Percentiles rank a stretch among this genome's conserved stretches.
phyloP scores from a whole-genome alignment of 2,888 invertebrate genomes.

The Agrilus cyanescens region DNA sequence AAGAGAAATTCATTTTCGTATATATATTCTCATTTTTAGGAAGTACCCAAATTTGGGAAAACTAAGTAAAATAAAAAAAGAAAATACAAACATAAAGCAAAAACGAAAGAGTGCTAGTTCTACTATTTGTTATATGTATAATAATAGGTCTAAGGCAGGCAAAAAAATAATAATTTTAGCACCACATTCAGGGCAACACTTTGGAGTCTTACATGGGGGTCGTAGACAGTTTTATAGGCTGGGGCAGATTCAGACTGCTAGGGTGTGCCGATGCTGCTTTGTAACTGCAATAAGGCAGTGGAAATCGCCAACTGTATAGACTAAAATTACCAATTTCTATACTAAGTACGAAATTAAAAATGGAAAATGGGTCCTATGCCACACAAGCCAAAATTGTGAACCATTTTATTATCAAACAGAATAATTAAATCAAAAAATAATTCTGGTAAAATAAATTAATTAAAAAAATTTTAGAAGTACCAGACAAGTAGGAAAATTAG shows the following conservation, averaged over 20 bases:
- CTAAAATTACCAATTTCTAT: conserved; percentile 42
- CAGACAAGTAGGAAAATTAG: too few species aligned
- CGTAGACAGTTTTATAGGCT: conserved; percentile 64
- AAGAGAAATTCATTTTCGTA: too few species aligned
- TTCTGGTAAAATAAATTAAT: too few species aligned
- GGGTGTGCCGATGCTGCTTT: conserved; percentile 63
- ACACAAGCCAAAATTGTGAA: conserved; percentile 7
- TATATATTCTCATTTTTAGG: too few species aligned
- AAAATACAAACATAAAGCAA: too few species aligned
- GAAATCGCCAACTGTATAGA: conserved; percentile 94
- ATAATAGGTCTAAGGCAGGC: neutral
- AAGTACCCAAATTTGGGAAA: too few species aligned
- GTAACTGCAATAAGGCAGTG: conserved; percentile 93
- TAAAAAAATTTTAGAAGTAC: too few species aligned
- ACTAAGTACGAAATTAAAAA: conserved; percentile 15
- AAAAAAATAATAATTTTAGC: conserved; percentile 5
- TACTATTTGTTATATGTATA: neutral
- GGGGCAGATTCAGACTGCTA: conserved; percentile 67
- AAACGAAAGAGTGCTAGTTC: neutral
- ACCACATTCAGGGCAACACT: conserved; percentile 7
- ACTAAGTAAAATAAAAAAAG: too few species aligned
- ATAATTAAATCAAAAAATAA: conserved; percentile 2
- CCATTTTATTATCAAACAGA: neutral
- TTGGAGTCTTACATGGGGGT: conserved; percentile 52
- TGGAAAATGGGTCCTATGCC: conserved; percentile 2